Conservation (phyloP, 2,888 invertebrate genomes). For the Xylophagus ater region DNA sequence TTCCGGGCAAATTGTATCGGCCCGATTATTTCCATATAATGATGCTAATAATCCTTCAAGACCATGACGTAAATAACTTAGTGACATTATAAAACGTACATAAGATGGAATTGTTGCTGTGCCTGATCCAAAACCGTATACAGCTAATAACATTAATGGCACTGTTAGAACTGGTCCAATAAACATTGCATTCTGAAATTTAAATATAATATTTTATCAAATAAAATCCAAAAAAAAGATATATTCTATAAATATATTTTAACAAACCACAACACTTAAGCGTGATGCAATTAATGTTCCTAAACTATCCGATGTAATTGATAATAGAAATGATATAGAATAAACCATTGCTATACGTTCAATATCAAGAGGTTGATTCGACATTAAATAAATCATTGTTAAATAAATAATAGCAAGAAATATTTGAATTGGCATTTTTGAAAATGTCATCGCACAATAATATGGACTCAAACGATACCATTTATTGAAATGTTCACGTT, state of each 20-base stretch:
- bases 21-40: slow-evolving; percentile 66
- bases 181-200: slow-evolving; percentile 71
- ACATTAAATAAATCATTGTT: slow-evolving; percentile 58
- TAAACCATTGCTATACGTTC: slow-evolving; percentile 57
- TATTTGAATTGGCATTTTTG: slow-evolving; percentile 61
- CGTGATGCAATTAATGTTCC: slow-evolving; percentile 63
- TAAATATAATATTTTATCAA: slow-evolving; percentile 5
- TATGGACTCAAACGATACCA: slow-evolving; percentile 76
- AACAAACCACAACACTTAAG: slow-evolving; percentile 64
- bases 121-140: slow-evolving; percentile 76
- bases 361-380: slow-evolving; percentile 64
- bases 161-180: slow-evolving; percentile 78
- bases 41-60: slow-evolving; percentile 71
- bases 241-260: neutral
- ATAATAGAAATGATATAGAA: slow-evolving; percentile 55
- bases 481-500: slow-evolving; percentile 73
- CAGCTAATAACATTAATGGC: slow-evolving; percentile 78
- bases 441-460: slow-evolving; percentile 61
- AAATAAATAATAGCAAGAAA: slow-evolving; percentile 56
- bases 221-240: slow-evolving; percentile 7
- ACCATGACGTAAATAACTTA: slow-evolving; percentile 72
- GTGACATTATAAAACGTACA: slow-evolving; percentile 66
- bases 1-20: slow-evolving; percentile 61
- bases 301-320: slow-evolving; percentile 67
- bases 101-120: slow-evolving; percentile 57